Evolutionary conservation across 2,888 invertebrate species (phyloP).

Genomic region (Callosobruchus maculatus): DNA sequence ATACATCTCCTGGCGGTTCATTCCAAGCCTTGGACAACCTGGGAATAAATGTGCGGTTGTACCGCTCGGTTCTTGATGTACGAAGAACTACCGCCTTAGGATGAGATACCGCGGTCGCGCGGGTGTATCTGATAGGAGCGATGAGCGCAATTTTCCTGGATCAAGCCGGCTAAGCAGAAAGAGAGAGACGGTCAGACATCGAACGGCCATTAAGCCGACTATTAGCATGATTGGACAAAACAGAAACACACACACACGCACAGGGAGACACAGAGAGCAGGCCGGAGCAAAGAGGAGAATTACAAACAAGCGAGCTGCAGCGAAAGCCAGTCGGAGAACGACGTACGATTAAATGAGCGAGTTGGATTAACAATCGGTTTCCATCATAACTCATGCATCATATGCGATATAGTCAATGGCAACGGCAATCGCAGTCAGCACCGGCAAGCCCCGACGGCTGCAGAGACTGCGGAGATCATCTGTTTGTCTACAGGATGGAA

Average conservation of each 20-base stretch:
- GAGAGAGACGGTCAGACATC: background rate
- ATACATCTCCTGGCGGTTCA: too few relatives aligned
- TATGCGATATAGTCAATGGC: conserved; percentile 18
- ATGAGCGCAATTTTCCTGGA: background rate
- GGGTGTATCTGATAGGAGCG: background rate
- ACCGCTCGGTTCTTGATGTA: too few relatives aligned
- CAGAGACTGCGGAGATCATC: too few relatives aligned
- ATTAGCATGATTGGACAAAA: conserved; percentile 41
- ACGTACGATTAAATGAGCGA: conserved; percentile 33
- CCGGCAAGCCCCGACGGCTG: background rate
- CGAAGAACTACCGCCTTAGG: too few relatives aligned
- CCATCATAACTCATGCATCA: conserved; percentile 38
- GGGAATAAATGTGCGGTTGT: too few relatives aligned
- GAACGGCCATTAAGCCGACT: conserved; percentile 30
- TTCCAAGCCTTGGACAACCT: too few relatives aligned
- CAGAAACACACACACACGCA: conserved; percentile 18
- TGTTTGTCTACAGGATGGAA: too few relatives aligned
- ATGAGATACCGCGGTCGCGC: too few relatives aligned
- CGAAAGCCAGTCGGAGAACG: conserved; percentile 4
- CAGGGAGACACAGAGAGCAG: background rate
- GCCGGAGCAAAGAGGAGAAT: conserved; percentile 26
- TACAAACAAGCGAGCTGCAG: conserved; percentile 28
- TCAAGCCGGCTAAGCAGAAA: background rate
- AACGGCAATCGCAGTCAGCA: background rate
- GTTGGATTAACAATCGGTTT: conserved; percentile 37